Percentiles rank a stretch among this genome's conserved stretches.
These are phyloP conservation scores for Hirudinaria manillensis DNA, from an alignment of 2,888 invertebrate genomes.

Conservation along the genomic window DNA sequence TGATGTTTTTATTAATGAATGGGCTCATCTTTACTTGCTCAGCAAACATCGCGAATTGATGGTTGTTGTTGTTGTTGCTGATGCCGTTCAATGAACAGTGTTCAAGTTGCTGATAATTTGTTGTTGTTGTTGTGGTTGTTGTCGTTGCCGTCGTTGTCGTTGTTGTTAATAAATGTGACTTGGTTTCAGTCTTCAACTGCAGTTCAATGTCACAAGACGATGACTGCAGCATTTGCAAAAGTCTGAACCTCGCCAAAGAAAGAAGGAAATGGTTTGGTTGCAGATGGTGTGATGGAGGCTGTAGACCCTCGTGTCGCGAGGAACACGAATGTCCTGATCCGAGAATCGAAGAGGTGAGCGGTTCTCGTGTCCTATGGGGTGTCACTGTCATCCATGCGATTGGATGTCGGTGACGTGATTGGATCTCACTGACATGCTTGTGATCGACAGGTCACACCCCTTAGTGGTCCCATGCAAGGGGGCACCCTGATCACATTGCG, in stretches of 20 bases:
- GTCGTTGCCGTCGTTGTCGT: too few species aligned
- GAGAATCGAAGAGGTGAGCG: conserved; percentile 75
- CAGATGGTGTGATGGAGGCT: conserved; percentile 83
- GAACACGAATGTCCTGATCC: conserved; percentile 55
- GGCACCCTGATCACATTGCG: neutral
- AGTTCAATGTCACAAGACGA: conserved; percentile 15
- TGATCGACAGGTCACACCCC: neutral
- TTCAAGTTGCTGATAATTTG: too few species aligned
- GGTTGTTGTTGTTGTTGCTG: too few species aligned
- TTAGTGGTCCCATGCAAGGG: conserved; percentile 3
- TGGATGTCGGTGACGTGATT: neutral
- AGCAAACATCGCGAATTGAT: too few species aligned
- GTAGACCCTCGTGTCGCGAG: conserved; percentile 39
- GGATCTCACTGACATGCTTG: neutral
- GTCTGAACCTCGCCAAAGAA: conserved; percentile 61
- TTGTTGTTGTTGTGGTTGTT: too few species aligned
- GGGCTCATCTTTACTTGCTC: too few species aligned
- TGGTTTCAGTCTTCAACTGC: conserved; percentile 24
- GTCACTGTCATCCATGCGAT: neutral
- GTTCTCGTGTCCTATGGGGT: conserved; percentile 54
- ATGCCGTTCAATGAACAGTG: too few species aligned
- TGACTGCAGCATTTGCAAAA: conserved; percentile 92
- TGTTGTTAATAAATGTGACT: too few species aligned
- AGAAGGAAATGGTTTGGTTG: conserved; percentile 71
- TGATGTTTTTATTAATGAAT: neutral